Conservation (phyloP, 2,888 invertebrate genomes). For the Sturmia bella region DNA sequence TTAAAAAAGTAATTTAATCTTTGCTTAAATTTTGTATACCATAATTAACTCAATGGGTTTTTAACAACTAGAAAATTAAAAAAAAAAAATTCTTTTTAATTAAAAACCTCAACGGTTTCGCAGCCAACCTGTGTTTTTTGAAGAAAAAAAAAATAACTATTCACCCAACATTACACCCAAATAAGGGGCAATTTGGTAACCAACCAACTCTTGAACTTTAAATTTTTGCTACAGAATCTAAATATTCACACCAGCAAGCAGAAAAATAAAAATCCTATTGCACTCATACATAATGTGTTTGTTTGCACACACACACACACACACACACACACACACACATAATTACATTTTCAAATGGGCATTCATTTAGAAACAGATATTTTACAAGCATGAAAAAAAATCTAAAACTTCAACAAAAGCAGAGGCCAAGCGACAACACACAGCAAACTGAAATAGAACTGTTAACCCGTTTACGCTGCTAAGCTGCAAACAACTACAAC, state of each 20-base stretch:
- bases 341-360: constrained; percentile 56
- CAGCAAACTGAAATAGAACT: constrained; percentile 33
- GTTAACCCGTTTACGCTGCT: constrained; percentile 57
- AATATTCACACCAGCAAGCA: constrained; percentile 21
- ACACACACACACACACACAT: constrained; percentile 3
- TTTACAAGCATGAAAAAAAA: constrained; percentile 1
- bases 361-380: constrained; percentile 62
- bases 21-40: too few relatives aligned
- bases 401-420: constrained; percentile 8
- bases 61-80: background rate
- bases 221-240: constrained; percentile 9
- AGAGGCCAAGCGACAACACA: constrained; percentile 15
- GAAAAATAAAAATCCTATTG: constrained; percentile 16
- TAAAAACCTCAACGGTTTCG: background rate
- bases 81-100: background rate
- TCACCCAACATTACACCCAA: constrained; percentile 37
- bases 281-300: constrained; percentile 17
- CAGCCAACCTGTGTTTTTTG: background rate
- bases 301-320: too few relatives aligned
- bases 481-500: constrained; percentile 1
- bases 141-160: constrained; percentile 3
- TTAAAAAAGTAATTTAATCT: too few relatives aligned
- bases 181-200: constrained; percentile 23
- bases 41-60: too few relatives aligned
- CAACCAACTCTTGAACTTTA: constrained; percentile 26